A percentile compares a stretch with the other conserved stretches of the same genome.
These are phyloP conservation scores for Pteruthius melanotis DNA, from an alignment of 2,113 vertebrate genomes.

Conservation along the genomic window DNA sequence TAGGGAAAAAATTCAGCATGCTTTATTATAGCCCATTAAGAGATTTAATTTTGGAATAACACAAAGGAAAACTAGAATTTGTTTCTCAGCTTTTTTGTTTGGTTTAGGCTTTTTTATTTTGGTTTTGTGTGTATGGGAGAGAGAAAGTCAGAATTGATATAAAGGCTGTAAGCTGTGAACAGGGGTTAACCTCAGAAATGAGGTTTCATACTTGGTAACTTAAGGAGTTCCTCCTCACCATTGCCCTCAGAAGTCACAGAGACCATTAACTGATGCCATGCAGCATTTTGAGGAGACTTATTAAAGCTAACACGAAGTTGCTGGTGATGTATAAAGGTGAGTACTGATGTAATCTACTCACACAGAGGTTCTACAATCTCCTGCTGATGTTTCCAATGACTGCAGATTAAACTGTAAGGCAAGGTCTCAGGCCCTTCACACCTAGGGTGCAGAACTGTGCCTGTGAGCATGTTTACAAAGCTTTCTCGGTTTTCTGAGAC, in stretches of 20 bases:
- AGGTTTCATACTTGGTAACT: background rate
- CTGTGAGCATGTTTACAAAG: constrained; percentile 38
- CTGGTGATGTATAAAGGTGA: background rate
- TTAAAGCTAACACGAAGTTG: constrained; percentile 11
- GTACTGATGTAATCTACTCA: background rate
- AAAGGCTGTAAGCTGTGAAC: background rate
- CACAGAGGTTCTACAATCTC: background rate
- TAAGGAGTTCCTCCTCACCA: background rate
- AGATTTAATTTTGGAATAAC: background rate
- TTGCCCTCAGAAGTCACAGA: background rate
- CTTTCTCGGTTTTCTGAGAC: background rate
- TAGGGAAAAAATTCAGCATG: background rate
- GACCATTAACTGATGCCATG: background rate
- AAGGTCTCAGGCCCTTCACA: background rate
- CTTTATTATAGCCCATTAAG: background rate
- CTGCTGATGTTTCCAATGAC: background rate
- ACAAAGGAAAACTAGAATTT: background rate
- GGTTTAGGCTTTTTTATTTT: background rate
- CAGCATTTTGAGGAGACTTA: background rate
- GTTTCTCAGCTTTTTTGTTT: background rate
- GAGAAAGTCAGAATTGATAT: background rate
- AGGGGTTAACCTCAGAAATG: background rate
- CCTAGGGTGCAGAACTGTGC: background rate
- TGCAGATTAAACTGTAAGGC: background rate
- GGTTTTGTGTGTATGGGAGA: background rate